Evolutionary conservation across 2,888 invertebrate species (phyloP), one percentile per base, ranked within the genome.

Genomic region (Dryobota labecula): DNA sequence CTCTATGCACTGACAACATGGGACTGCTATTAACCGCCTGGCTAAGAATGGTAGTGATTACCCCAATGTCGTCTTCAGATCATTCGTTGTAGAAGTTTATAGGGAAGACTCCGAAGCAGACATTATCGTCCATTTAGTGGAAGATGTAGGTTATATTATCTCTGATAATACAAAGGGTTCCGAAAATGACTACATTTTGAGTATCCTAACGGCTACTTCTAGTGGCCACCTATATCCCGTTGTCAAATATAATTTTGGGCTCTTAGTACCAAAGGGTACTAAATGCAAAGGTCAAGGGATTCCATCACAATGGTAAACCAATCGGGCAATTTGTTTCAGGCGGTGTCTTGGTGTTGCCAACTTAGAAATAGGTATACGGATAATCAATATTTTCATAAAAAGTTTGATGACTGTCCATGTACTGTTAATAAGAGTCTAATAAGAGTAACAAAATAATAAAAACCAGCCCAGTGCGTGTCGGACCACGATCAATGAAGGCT

Each of bases 271-370:
- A 73, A 78, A 70, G 60, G 57, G 53, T 36, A 77, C 77, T 78
- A 79, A 80, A 82, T 77, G 68, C 64, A 61, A 83, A 85, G 86
- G 84, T 82, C 86, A 83, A 84, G 79, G 67, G 78, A 75, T 76
- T 75, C 74, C 62, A 82, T 75, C 78, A 80, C 79, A 78, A 87
- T 86, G 73, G 66, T 82, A 87, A 87, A 85, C 79, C 82, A 82
- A 73, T 70, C 60, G 56, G 65, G 64, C 82, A 73, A 83, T 86
- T 87, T 75, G 79, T 74, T 81, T 62, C 85, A 84, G 82, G 64
- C 61, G 68, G 6, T 62, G 63, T 69, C 45, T 73, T 60, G 60
- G 53, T 68, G 45, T 72, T 57, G 66, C 60, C 24, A 69, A 38
- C 5, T 49, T 60, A 36, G 24, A 47, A 56, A 47, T 56, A n/a